Percentiles rank a stretch among this genome's conserved stretches.
Conservation (phyloP, 1,140 invertebrate species). For the Teleogryllus occipitalis region DNA sequence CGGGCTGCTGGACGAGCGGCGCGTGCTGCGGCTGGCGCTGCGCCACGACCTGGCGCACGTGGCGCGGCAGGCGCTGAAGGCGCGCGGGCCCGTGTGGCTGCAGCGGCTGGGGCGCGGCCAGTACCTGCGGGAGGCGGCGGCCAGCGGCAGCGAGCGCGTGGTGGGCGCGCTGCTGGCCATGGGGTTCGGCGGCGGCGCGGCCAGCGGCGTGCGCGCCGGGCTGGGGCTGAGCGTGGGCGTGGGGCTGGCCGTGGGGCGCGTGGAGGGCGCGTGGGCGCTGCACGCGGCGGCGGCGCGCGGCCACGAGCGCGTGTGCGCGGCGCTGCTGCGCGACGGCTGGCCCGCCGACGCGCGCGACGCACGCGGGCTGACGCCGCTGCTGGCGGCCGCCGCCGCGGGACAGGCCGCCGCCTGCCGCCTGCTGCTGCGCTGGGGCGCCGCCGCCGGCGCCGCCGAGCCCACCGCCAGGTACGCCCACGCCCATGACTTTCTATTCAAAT, state of each 20-base stretch:
- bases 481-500: too few relatives aligned
- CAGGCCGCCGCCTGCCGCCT: constrained; percentile 32
- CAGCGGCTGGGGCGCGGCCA: constrained; percentile 70
- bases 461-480: too few relatives aligned
- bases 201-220: too few relatives aligned
- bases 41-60: not conserved
- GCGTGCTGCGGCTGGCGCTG: not conserved
- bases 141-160: constrained; percentile 34
- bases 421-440: constrained; percentile 35
- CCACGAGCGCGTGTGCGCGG: constrained; percentile 39
- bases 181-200: too few relatives aligned
- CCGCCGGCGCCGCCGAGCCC: constrained; percentile 31
- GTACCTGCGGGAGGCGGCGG: constrained; percentile 57
- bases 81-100: constrained; percentile 60
- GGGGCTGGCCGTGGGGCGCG: too few relatives aligned
- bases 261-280: too few relatives aligned
- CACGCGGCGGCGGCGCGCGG: constrained; percentile 45
- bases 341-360: constrained; percentile 21
- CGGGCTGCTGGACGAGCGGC: not conserved
- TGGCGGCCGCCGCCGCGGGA: constrained; percentile 38
- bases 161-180: too few relatives aligned
- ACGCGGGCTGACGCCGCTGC: constrained; percentile 34
- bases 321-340: constrained; percentile 36
- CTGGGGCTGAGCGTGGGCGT: too few relatives aligned
- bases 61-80: constrained; percentile 25